Evolutionary conservation across 2,888 invertebrate species (phyloP).

Genomic region (Cephonodes hylas): DNA sequence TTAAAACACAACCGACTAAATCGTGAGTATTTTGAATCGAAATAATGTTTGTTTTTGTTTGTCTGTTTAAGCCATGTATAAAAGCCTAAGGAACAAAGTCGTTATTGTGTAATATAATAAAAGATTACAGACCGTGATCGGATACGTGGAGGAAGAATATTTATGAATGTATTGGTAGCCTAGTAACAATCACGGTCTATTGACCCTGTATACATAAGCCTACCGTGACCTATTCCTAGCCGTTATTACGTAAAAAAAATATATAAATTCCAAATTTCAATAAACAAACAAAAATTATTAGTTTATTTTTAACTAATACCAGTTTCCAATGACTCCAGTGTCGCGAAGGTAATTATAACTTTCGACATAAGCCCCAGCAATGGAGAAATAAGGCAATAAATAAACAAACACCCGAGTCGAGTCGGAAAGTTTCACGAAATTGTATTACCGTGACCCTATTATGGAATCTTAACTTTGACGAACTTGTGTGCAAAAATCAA

Average conservation of each 20-base stretch:
- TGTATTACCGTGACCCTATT: conserved; percentile 28
- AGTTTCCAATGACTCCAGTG: conserved; percentile 27
- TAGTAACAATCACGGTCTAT: too few relatives aligned
- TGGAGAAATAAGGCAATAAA: conserved; percentile 35
- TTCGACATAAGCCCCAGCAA: conserved; percentile 27
- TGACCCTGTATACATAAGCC: too few relatives aligned
- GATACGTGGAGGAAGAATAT: neutral
- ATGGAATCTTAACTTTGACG: conserved; percentile 18
- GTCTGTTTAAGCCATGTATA: too few relatives aligned
- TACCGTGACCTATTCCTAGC: too few relatives aligned
- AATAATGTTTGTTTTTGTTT: too few relatives aligned
- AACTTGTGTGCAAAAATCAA: conserved; percentile 6
- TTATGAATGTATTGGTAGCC: too few relatives aligned
- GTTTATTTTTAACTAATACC: neutral
- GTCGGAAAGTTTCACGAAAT: conserved; percentile 32
- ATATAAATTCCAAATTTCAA: neutral
- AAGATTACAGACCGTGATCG: too few relatives aligned
- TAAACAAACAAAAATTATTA: neutral
- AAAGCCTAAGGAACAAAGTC: too few relatives aligned
- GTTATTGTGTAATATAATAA: too few relatives aligned
- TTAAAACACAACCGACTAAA: too few relatives aligned
- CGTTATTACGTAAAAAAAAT: neutral
- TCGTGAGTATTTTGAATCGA: too few relatives aligned
- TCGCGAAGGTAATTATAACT: conserved; percentile 42
- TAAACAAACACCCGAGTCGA: conserved; percentile 31